These are phyloP conservation scores for Triplophysa bombifrons DNA, from an alignment of 2,797 vertebrate genomes.

Conservation along the genomic window DNA sequence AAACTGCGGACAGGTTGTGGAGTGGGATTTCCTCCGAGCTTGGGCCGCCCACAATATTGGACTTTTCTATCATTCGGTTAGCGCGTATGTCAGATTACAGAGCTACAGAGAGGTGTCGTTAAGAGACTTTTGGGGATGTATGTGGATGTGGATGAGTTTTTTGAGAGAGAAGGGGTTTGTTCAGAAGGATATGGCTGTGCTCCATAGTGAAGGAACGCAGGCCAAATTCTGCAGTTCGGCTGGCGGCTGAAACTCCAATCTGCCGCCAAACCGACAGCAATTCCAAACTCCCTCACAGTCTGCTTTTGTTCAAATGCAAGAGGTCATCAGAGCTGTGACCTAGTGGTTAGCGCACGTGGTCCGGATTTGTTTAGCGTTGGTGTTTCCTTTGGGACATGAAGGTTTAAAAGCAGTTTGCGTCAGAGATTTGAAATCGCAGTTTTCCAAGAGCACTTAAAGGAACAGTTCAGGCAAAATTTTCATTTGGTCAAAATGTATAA, in stretches of 20 bases:
- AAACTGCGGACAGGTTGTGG: slow-evolving; percentile 34
- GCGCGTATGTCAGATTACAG: neutral
- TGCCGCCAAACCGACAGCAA: neutral
- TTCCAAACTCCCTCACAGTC: slow-evolving; percentile 16
- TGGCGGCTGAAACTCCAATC: slow-evolving; percentile 12
- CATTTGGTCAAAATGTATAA: neutral
- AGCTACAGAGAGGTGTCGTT: neutral
- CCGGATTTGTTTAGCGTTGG: neutral
- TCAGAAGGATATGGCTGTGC: slow-evolving; percentile 6
- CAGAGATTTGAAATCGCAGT: neutral
- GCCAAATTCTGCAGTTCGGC: slow-evolving; percentile 17
- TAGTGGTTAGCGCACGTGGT: neutral
- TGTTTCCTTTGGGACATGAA: neutral
- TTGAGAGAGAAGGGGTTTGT: neutral
- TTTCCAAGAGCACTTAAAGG: neutral
- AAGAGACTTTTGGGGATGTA: neutral
- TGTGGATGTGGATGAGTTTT: neutral
- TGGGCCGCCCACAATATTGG: slow-evolving; percentile 39
- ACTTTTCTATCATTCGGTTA: slow-evolving; percentile 49
- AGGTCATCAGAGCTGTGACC: neutral
- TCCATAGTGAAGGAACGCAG: slow-evolving; percentile 16
- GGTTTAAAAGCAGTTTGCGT: neutral
- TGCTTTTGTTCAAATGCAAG: neutral
- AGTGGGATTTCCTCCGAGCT: slow-evolving; percentile 39
- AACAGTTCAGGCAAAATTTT: neutral